A percentile compares a stretch with the other conserved stretches of the same genome.
Conservation (phyloP, 2,113 vertebrate species). For the pig (Sus scrofa) region T2T-Sscrofa CM000814.6:38717001-38717500, state of each 20-base stretch:
- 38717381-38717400: not conserved
- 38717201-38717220: too few species aligned
- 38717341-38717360: too few species aligned
- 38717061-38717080: not conserved
- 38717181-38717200: too few species aligned
- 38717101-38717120: not conserved
- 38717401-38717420: not conserved
- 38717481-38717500: not conserved
- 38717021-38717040: not conserved
- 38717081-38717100: not conserved
- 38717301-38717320: too few species aligned
- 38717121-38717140: not conserved
- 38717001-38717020: not conserved
- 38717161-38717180: too few species aligned
- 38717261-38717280: too few species aligned
- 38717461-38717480: slow-evolving; percentile 14
- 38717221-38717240: too few species aligned
- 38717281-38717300: too few species aligned
- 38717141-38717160: too few species aligned
- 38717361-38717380: too few species aligned
- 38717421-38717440: not conserved
- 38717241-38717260: too few species aligned
- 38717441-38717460: not conserved
- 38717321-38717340: too few species aligned
- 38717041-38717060: not conserved